A percentile compares a stretch with the other conserved stretches of the same genome.
phyloP scores from a whole-genome alignment of 2,797 vertebrate species.

The Oophaga sylvatica region DNA sequence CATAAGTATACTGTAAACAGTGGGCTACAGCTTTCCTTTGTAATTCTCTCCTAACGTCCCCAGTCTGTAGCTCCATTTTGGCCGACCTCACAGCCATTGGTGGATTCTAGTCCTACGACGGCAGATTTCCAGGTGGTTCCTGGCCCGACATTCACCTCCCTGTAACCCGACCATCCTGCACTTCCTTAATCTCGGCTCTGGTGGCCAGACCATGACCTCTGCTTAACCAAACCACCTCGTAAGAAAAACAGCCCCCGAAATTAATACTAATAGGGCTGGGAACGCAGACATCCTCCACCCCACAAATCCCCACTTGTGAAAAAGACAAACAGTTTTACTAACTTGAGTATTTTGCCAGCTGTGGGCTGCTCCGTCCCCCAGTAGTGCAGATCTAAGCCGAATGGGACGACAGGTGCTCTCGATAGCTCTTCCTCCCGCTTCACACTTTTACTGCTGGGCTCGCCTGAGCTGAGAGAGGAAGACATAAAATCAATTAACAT shows the following conservation, averaged over 20 bases:
- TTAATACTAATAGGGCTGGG: slow-evolving; percentile 16
- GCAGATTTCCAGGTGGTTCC: not conserved
- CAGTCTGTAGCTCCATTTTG: not conserved
- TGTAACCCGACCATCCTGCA: not conserved
- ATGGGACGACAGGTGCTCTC: slow-evolving; percentile 84
- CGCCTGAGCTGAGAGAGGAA: slow-evolving; percentile 35
- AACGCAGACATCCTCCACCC: slow-evolving; percentile 3
- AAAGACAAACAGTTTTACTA: slow-evolving; percentile 64
- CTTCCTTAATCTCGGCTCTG: slow-evolving; percentile 15
- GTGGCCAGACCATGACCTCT: slow-evolving; percentile 34
- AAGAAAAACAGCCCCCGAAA: slow-evolving; percentile 14
- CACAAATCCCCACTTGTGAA: slow-evolving; percentile 35
- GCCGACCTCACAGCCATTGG: not conserved
- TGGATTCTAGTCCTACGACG: not conserved
- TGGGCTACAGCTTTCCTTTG: not conserved
- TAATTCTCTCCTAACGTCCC: not conserved
- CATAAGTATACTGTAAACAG: no score
- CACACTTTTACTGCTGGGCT: slow-evolving; percentile 60
- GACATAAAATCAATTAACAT: not conserved
- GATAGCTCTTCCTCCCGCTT: slow-evolving; percentile 68
- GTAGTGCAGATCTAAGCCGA: slow-evolving; percentile 89
- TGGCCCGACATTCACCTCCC: not conserved
- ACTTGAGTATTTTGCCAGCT: slow-evolving; percentile 88
- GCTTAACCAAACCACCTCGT: not conserved
- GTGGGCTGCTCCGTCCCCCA: slow-evolving; percentile 89